Base-by-base conservation (phyloP, 2,888 invertebrate genomes). In the Danaus chrysippus region DNA sequence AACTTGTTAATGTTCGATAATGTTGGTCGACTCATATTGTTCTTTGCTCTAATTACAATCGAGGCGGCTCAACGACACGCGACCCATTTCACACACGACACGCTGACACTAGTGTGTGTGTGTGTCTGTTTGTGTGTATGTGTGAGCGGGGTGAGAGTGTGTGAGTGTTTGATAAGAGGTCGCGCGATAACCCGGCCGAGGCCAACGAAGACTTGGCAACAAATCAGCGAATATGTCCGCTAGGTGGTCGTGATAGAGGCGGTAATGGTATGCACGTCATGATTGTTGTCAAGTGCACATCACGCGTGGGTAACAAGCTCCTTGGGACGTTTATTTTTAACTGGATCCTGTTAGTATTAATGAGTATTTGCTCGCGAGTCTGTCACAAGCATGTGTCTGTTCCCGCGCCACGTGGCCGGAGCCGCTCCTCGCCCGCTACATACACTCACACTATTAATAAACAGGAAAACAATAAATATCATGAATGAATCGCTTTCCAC, bases 21-120 rank as follows among this genome's bases (percentile, higher is more conserved):
- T 54, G 49, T 55, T n/a, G 23, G 59, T 57, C 54, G 68, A 64
- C 68, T 64, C 67, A 72, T 73, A 73, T 73, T 73, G 79, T 77
- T 80, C 73, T 80, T 81, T 79, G 81, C 72, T 77, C 81, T 76
- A 79, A 77, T 81, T 81, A 77, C 78, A 73, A 73, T 71, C 59
- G 43, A 42, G 41, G 58, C 15, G 53, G 55, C 34, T 15, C 41
- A 34, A 42, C 74, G 74, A 74, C 72, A 70, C 74, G 73, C 81
- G 78, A 76, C 79, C 76, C 75, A 76, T 77, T 79, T 77, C 72
- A 72, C 69, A 64, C 44, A 57, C 57, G 10, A 42, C 49, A 42
- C 53, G 49, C 34, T 49, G 17, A 54, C n/a, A 53, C 42, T 57
- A 8, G 41, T 56, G 61, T 42, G 68, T 34, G 57, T 10, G 64